A percentile compares a stretch with the other conserved stretches of the same genome.
These are phyloP conservation scores for Melipona quadrifasciata DNA, from an alignment of 1,140 invertebrate species.

Conservation along the genomic window DNA sequence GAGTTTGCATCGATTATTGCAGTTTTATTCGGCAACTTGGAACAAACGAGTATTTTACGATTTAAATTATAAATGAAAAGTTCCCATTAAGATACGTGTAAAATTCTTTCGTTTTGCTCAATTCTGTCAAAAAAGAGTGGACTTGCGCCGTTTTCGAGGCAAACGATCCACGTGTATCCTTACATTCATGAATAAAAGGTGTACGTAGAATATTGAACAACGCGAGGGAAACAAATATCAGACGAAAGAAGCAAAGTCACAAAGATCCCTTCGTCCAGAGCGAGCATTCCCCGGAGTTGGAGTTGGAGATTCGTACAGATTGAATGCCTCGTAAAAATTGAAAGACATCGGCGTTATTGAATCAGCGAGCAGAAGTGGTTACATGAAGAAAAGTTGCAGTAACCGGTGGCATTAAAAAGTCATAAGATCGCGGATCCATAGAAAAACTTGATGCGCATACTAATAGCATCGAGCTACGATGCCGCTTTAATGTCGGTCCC, in stretches of 20 bases:
- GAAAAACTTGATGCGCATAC: slow-evolving; percentile 56
- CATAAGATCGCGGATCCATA: slow-evolving; percentile 39
- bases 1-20: not conserved
- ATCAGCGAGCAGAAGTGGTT: slow-evolving; percentile 26
- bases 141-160: too few species aligned
- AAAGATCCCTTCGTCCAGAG: not conserved
- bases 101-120: too few species aligned
- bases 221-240: not conserved
- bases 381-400: not conserved
- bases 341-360: slow-evolving; percentile 43
- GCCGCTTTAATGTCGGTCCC: slow-evolving; percentile 50
- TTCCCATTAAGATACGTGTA: too few species aligned
- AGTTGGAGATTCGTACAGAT: not conserved
- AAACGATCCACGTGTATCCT: too few species aligned
- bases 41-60: too few species aligned
- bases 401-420: slow-evolving; percentile 51
- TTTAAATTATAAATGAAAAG: too few species aligned
- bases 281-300: not conserved
- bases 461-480: slow-evolving; percentile 49
- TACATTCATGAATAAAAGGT: too few species aligned
- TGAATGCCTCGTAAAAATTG: slow-evolving; percentile 30
- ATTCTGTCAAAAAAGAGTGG: too few species aligned
- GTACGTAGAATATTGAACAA: not conserved
- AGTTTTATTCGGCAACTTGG: not conserved
- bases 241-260: not conserved